phyloP scores from a whole-genome alignment of 2,888 invertebrate genomes.

The Lysandra coridon region DNA sequence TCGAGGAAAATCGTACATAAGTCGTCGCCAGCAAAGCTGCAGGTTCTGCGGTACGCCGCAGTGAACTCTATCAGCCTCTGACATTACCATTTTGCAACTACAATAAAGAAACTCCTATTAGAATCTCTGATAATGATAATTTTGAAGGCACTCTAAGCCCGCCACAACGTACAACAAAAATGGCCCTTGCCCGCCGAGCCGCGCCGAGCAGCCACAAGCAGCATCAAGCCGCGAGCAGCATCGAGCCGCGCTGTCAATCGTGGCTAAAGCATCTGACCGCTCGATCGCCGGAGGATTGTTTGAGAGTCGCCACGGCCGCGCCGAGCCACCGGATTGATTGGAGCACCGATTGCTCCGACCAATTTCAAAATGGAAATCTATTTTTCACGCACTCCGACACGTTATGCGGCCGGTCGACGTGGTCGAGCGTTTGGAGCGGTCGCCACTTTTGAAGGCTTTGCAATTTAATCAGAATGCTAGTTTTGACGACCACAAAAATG shows the following conservation, averaged over 20 bases:
- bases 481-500: neutral
- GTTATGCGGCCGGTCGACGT: neutral
- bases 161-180: neutral
- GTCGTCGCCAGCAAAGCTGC: neutral
- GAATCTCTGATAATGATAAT: neutral
- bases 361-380: slow-evolving; percentile 23
- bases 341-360: slow-evolving; percentile 3
- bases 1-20: neutral
- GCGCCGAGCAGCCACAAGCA: neutral
- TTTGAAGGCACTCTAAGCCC: neutral
- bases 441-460: neutral
- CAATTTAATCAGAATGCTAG: neutral
- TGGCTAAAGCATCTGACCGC: slow-evolving; percentile 14
- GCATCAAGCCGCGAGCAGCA: neutral
- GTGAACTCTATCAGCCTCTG: neutral
- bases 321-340: slow-evolving; percentile 18
- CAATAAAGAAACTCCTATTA: no score
- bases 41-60: neutral
- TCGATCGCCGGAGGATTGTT: slow-evolving; percentile 23
- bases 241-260: neutral
- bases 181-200: neutral
- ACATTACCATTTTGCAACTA: no score
- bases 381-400: neutral
- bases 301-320: neutral
- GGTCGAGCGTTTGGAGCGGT: slow-evolving; percentile 4